Percentiles rank a stretch among this genome's conserved stretches.
phyloP scores from a whole-genome alignment of 2,797 vertebrate species.

The Merluccius polli region DNA sequence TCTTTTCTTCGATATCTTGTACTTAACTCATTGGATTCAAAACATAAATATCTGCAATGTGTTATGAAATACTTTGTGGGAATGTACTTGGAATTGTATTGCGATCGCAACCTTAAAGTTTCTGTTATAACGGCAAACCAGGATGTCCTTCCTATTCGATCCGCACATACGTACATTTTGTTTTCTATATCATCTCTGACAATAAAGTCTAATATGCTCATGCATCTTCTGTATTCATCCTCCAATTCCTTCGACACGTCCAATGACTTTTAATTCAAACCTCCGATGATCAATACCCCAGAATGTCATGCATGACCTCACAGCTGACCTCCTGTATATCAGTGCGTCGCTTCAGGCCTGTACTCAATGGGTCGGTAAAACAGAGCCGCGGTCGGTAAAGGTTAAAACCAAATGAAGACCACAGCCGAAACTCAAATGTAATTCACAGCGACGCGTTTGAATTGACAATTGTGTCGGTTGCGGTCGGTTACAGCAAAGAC shows the following conservation, averaged over 20 bases:
- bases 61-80: no score
- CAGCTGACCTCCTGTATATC: background rate
- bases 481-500: no score
- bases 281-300: background rate
- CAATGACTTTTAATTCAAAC: background rate
- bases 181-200: no score
- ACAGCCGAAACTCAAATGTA: background rate
- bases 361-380: background rate
- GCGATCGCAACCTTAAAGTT: no score
- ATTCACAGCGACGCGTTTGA: background rate
- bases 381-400: background rate
- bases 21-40: no score
- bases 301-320: background rate
- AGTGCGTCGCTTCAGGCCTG: background rate
- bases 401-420: background rate
- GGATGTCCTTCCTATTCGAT: no score
- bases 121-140: no score
- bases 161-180: background rate
- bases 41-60: no score
- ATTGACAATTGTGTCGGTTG: no score
- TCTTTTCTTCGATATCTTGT: background rate
- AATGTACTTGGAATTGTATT: no score
- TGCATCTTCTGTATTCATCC: background rate
- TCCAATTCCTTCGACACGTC: background rate
- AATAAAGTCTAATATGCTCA: background rate